Evolutionary conservation across 2,888 invertebrate species (phyloP).

Genomic region (Anthrax anthrax): DNA sequence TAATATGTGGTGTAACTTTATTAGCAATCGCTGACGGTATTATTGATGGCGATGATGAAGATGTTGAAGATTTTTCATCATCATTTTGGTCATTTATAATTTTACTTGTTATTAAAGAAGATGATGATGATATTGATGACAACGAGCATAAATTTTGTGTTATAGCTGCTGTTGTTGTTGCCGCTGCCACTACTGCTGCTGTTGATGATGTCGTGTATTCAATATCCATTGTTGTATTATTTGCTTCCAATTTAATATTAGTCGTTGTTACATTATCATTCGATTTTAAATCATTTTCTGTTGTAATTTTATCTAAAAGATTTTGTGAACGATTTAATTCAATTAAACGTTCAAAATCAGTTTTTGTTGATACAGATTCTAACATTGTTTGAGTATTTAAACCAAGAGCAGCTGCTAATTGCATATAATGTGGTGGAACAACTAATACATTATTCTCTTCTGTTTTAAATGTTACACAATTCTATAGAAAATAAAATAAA

Average conservation of each 20-base stretch:
- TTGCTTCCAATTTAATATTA: background rate
- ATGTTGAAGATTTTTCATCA: background rate
- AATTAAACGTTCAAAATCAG: constrained; percentile 29
- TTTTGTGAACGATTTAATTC: constrained; percentile 19
- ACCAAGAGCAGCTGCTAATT: constrained; percentile 38
- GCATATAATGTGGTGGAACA: constrained; percentile 44
- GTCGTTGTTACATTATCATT: background rate
- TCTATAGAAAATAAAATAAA: constrained; percentile 1
- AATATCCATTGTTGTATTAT: constrained; percentile 1
- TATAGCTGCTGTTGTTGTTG: constrained; percentile 10
- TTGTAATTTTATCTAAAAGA: background rate
- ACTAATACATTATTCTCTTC: constrained; percentile 39
- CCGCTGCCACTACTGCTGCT: constrained; percentile 11
- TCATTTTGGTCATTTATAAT: constrained; percentile 1
- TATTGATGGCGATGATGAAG: too few species aligned
- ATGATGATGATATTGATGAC: constrained; percentile 16
- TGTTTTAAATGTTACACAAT: constrained; percentile 3
- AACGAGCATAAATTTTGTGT: constrained; percentile 15
- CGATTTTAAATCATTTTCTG: background rate
- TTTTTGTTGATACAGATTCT: constrained; percentile 27
- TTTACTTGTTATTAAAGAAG: too few species aligned
- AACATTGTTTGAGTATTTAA: constrained; percentile 27
- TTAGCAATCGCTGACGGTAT: background rate
- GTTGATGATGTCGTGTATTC: constrained; percentile 13
- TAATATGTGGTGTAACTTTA: background rate